Evolutionary conservation across 2,797 vertebrate genomes (phyloP), one percentile per base, ranked within the genome.

Genomic region (Alauda arvensis): DNA sequence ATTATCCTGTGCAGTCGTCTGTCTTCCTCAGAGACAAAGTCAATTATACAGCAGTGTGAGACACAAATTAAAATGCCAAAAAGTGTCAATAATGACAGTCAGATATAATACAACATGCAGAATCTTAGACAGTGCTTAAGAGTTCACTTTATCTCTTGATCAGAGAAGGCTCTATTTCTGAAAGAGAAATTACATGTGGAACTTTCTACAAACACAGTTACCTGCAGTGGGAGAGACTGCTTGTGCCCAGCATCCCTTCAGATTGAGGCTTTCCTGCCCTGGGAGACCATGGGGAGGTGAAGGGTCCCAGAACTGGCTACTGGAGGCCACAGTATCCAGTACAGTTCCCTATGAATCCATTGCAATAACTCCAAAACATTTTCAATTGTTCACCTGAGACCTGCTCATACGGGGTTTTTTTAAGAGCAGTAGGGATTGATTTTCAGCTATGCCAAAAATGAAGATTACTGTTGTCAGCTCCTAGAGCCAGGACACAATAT

Each of bases 81-180:
- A 92, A 91, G 4, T 29, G 78, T 69, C 78, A 53, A n/a, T 89
- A 91, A 84, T 34, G 51, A 43, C 67, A 90, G 46, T 28, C 45
- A 57, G 34, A 24, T 40, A 16, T 29, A 88, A 56, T 16, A 56
- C 14, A 40, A 37, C 17, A 18, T 12, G 37, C 25, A 57, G 37
- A 91, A 77, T 83, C 43, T 33, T 76, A 91, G 52, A 55, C 7
- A 78, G n/a, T 26, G 6, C 57, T 72, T 24, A 72, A 33, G 31
- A 92, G 40, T 59, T 92, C 4, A 8, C 42, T 85, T 70, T 42
- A 61, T 71, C 55, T 53, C 29, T 59, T 15, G 5, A 49, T 82
- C 88, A 91, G 45, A 74, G 31, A 77, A 1, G 7, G 3, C 18
- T 93, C 67, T 71, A 18, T 21, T 93, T 91, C 68, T 91, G 45